A percentile compares a stretch with the other conserved stretches of the same genome.
phyloP scores from a whole-genome alignment of 64 coral and sea anemone species.

The Montipora efflorescens region DNA sequence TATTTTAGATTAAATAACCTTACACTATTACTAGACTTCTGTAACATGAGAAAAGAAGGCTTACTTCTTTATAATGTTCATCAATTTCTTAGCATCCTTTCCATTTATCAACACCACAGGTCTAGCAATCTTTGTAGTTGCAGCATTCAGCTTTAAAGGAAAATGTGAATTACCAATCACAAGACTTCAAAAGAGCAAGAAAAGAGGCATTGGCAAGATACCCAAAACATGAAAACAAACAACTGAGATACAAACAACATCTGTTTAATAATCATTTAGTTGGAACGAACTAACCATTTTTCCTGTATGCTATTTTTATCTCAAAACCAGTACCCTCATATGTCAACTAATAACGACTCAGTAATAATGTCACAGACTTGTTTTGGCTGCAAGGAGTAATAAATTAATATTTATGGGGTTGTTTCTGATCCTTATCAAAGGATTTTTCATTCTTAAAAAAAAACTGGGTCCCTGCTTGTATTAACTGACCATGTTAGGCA shows the following conservation, averaged over 20 bases:
- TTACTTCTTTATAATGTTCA: slow-evolving; percentile 92
- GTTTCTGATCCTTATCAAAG: background rate
- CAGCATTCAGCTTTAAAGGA: slow-evolving; percentile 83
- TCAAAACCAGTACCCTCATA: too few relatives aligned
- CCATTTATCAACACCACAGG: slow-evolving; percentile 91
- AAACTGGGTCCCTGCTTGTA: background rate
- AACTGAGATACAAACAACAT: too few relatives aligned
- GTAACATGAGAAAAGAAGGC: background rate
- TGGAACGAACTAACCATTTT: too few relatives aligned
- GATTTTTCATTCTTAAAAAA: too few relatives aligned
- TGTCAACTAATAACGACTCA: background rate
- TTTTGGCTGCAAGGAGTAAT: background rate
- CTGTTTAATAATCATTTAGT: too few relatives aligned
- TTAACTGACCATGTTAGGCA: too few relatives aligned
- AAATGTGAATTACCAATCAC: background rate
- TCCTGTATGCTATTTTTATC: too few relatives aligned
- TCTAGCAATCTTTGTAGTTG: slow-evolving; percentile 59
- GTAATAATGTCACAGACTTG: background rate
- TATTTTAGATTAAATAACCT: too few relatives aligned
- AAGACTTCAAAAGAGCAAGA: background rate
- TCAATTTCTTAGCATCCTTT: slow-evolving; percentile 91
- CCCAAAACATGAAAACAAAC: too few relatives aligned
- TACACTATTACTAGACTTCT: background rate
- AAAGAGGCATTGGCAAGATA: too few relatives aligned
- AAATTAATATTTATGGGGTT: background rate